Evolutionary conservation across 2,113 vertebrate species (phyloP), one percentile per base, ranked within the genome.

Genomic region (Rhinoderma darwinii): DNA sequence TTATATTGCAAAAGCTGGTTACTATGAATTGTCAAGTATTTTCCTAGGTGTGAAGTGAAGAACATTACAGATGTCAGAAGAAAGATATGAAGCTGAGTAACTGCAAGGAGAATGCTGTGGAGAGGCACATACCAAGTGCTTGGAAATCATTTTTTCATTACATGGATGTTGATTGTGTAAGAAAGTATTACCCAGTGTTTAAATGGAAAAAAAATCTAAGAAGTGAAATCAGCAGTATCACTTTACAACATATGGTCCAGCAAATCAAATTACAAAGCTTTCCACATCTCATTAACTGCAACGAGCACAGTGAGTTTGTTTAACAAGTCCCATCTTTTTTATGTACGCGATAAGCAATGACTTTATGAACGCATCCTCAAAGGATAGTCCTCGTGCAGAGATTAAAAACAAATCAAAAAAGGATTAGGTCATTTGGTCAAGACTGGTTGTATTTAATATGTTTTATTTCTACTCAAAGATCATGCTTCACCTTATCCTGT

Each of bases 1-100:
- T 85, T 85, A 78, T 85, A 85, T 32, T 85, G 73, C 51, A 82
- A 66, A 82, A 82, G 90, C 90, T 91, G 92, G 93, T 94, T 94
- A 94, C 93, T 93, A 92, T 93, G 92, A 91, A 95, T 94, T 93
- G 93, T 95, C 93, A 95, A 94, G 93, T 95, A 95, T 94, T 94
- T 95, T 94, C 93, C 93, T 92, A 92, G 94, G 95, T 95, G 95
- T 94, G 94, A 96, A 96, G 95, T 95, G 94, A 96, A 95, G 94
- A 92, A 92, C 91, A 92, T 97, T 96, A 95, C 97, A 99, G 96
- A 98, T 98, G 98, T 98, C 96, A 91, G 93, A 94, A 93, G 92
- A 93, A 94, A 92, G 92, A 92, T 92, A 94, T 93, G 92, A 95
- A 94, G 93, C 93, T 94, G 95, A 97, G 96, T 96, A 96, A 95